Evolutionary conservation across 2,797 vertebrate species (phyloP).

Genomic region (Bufotes viridis): DNA sequence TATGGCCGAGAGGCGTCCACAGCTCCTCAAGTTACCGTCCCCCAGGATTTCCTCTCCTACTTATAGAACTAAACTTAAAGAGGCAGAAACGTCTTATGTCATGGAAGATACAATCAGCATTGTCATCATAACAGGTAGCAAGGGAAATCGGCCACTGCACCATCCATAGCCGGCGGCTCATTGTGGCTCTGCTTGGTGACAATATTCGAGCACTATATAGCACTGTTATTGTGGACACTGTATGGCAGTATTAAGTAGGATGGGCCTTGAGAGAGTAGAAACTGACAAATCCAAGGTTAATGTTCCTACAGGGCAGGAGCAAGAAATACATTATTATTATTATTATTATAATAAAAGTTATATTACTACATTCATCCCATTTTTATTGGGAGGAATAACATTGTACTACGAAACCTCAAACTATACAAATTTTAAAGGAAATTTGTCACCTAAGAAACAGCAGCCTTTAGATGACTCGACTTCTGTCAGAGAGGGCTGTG

Average conservation of each 20-base stretch:
- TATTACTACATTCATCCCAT: too few species aligned
- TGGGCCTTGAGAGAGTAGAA: too few species aligned
- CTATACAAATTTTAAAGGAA: too few species aligned
- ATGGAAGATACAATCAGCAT: not conserved
- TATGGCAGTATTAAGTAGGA: not conserved
- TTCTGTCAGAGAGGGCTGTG: too few species aligned
- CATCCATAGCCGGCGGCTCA: not conserved
- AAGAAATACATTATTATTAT: too few species aligned
- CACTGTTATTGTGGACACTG: not conserved
- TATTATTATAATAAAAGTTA: too few species aligned
- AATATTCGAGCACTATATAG: not conserved
- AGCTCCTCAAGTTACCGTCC: conserved; percentile 33
- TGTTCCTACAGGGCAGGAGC: too few species aligned
- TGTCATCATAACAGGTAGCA: too few species aligned
- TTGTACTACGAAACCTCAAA: too few species aligned
- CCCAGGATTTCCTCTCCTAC: not conserved
- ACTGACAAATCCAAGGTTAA: not conserved
- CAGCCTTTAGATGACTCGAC: too few species aligned
- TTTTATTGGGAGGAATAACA: too few species aligned
- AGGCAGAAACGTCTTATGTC: not conserved
- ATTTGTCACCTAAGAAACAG: too few species aligned
- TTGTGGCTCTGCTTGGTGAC: not conserved
- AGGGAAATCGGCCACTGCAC: not conserved
- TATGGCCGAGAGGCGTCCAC: not conserved
- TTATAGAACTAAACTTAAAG: not conserved